Evolutionary conservation across 1,140 invertebrate genomes (phyloP).

Genomic region (Drosophila insularis): DNA sequence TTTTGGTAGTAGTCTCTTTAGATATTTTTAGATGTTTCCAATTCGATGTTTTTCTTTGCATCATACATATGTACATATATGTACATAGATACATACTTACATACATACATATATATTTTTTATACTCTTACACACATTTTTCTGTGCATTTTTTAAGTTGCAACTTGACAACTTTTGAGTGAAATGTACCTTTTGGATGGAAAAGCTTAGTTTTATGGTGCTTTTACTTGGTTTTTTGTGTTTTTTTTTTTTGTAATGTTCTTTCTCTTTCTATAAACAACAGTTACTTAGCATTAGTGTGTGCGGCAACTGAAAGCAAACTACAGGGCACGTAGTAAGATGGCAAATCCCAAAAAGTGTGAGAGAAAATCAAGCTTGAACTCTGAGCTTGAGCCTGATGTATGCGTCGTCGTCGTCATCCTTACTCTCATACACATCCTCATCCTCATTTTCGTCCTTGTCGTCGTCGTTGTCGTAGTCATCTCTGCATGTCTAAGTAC

Average conservation of each 20-base stretch:
- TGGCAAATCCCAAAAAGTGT: constrained; percentile 63
- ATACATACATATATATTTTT: neutral
- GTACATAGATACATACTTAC: no score
- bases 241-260: constrained; percentile 6
- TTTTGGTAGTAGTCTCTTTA: neutral
- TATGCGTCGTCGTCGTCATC: constrained; percentile 47
- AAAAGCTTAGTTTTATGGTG: constrained; percentile 48
- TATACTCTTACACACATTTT: constrained; percentile 9
- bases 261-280: constrained; percentile 60
- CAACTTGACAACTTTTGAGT: constrained; percentile 57
- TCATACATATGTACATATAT: no score
- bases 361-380: constrained; percentile 23
- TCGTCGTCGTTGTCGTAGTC: constrained; percentile 37
- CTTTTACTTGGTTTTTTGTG: constrained; percentile 14
- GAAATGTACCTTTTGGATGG: constrained; percentile 49
- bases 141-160: constrained; percentile 25
- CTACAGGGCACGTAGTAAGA: constrained; percentile 70
- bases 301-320: constrained; percentile 71
- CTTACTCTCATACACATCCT: constrained; percentile 5
- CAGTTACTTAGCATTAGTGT: constrained; percentile 76
- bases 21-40: neutral
- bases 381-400: constrained; percentile 37
- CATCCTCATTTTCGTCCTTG: constrained; percentile 18
- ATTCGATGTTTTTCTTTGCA: no score
- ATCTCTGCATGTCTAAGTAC: constrained; percentile 69